A percentile compares a stretch with the other conserved stretches of the same genome.
These are phyloP conservation scores for Xanthia togata DNA, from an alignment of 2,888 invertebrate genomes.

Conservation along the genomic window DNA sequence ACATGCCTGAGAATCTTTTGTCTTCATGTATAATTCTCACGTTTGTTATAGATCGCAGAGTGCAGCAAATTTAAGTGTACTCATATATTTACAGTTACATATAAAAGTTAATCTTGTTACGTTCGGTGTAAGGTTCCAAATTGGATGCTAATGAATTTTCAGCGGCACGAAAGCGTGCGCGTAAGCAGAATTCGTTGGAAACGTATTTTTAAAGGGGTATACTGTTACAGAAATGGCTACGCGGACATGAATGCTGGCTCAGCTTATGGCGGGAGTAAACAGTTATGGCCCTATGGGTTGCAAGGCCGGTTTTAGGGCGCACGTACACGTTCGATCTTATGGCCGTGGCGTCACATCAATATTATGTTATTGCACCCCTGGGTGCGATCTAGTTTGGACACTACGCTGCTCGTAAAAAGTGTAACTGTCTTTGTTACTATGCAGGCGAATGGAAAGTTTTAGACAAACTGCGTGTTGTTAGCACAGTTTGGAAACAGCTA, in stretches of 20 bases:
- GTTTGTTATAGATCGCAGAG: conserved; percentile 65
- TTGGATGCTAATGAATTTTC: conserved; percentile 58
- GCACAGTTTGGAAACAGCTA: conserved; percentile 5
- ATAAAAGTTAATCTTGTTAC: conserved; percentile 43
- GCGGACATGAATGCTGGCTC: conserved; percentile 72
- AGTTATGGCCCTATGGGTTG: conserved; percentile 71
- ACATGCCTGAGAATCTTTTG: conserved; percentile 75
- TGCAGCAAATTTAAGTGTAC: conserved; percentile 36
- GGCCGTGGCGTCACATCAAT: conserved; percentile 59
- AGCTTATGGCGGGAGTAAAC: conserved; percentile 74
- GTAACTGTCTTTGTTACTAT: conserved; percentile 52
- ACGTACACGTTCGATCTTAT: conserved; percentile 57
- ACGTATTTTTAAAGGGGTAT: conserved; percentile 63
- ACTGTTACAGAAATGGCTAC: conserved; percentile 66
- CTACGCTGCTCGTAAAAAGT: conserved; percentile 53
- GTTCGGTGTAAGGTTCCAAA: conserved; percentile 41
- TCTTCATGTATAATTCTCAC: conserved; percentile 71
- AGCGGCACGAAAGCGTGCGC: conserved; percentile 56
- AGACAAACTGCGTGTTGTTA: conserved; percentile 6
- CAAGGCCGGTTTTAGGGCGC: conserved; percentile 64
- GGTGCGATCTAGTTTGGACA: conserved; percentile 55
- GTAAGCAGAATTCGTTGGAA: conserved; percentile 66
- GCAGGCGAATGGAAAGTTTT: conserved; percentile 49
- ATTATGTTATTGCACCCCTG: conserved; percentile 59
- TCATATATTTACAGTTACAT: conserved; percentile 33